Percentiles rank a stretch among this genome's conserved stretches.
phyloP scores from a whole-genome alignment of 2,113 vertebrate species.

The Carettochelys insculpta region DNA sequence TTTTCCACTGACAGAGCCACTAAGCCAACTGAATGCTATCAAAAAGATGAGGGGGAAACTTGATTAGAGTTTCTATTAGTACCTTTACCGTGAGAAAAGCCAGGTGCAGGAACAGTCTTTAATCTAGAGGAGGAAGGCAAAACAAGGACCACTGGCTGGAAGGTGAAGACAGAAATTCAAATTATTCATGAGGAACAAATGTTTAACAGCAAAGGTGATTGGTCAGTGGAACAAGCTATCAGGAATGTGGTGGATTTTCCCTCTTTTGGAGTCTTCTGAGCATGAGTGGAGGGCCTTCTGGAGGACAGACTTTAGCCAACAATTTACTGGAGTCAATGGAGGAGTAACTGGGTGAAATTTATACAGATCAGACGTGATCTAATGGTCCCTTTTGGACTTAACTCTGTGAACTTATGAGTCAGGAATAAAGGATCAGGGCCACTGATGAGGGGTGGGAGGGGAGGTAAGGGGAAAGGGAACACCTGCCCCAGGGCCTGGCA shows the following conservation, averaged over 20 bases:
- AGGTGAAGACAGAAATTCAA: background rate
- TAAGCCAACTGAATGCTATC: background rate
- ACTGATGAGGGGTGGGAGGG: too few species aligned
- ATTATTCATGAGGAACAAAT: background rate
- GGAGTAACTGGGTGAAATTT: background rate
- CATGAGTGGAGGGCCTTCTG: background rate
- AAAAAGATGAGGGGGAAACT: background rate
- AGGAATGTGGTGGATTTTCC: background rate
- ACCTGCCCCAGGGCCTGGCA: too few species aligned
- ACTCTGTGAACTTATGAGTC: background rate
- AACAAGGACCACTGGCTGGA: background rate
- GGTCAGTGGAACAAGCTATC: background rate
- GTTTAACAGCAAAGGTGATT: background rate
- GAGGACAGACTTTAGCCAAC: background rate
- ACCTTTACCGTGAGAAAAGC: background rate
- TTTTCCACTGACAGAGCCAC: background rate
- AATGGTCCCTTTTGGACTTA: background rate
- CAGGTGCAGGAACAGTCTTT: background rate
- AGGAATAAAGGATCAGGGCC: background rate
- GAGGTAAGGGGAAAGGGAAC: too few species aligned
- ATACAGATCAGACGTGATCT: background rate
- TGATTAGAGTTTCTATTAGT: background rate
- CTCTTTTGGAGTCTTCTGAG: background rate
- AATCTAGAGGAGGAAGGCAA: background rate
- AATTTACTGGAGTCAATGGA: background rate